Evolutionary conservation across 1,140 invertebrate genomes (phyloP).

Genomic region (Euwallacea similis): DNA sequence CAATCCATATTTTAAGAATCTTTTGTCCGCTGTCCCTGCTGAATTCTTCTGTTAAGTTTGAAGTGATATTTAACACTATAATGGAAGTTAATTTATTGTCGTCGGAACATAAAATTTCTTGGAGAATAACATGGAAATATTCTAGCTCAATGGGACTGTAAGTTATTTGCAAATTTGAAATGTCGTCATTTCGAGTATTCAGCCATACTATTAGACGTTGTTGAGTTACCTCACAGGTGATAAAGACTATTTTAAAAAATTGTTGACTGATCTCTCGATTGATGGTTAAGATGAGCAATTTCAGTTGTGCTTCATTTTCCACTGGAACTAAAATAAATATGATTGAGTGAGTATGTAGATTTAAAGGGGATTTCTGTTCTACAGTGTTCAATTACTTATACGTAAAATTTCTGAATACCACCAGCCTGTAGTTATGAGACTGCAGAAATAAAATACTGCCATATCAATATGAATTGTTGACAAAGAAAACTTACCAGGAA

Average conservation of each 20-base stretch:
- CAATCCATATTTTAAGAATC: conserved; percentile 43
- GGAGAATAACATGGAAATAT: conserved; percentile 46
- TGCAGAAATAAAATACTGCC: too few species aligned
- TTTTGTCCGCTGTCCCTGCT: conserved; percentile 41
- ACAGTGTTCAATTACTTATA: background rate
- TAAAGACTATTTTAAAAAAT: conserved; percentile 41
- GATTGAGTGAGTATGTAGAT: background rate
- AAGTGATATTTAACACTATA: conserved; percentile 44
- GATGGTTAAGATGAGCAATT: conserved; percentile 38
- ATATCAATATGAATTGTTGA: conserved; percentile 8
- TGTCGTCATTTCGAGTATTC: conserved; percentile 44
- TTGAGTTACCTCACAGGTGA: conserved; percentile 45
- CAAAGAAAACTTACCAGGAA: conserved; percentile 17
- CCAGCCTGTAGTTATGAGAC: background rate
- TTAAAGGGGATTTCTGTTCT: background rate
- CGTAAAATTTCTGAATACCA: background rate
- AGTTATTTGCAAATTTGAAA: conserved; percentile 40
- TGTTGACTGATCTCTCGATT: conserved; percentile 45
- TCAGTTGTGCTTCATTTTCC: conserved; percentile 32
- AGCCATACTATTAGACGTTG: conserved; percentile 41
- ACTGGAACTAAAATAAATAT: conserved; percentile 30
- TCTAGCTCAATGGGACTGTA: conserved; percentile 44
- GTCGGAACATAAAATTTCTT: conserved; percentile 42
- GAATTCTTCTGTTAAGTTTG: conserved; percentile 38
- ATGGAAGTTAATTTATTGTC: conserved; percentile 37